Evolutionary conservation across 2,797 vertebrate genomes (phyloP), one percentile per base, ranked within the genome.

Genomic region (Scomberomorus guttatus): DNA sequence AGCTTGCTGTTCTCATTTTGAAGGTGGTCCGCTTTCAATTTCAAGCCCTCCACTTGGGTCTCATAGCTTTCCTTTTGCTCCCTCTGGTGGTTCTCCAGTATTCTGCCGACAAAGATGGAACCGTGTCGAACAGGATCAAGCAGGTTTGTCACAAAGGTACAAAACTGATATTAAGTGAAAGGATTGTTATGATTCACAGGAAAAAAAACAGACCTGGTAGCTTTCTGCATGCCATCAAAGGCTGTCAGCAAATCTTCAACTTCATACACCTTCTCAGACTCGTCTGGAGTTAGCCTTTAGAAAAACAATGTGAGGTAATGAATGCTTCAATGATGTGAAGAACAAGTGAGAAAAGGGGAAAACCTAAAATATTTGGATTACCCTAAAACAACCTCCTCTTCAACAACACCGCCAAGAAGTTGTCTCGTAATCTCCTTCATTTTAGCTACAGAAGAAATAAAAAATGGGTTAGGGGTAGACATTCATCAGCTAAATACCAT

Each of bases 181-280:
- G 17, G 14, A 63, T n/a, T 34, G 2, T 17, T 32, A 2, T 11
- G 2, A 18, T 9, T 55, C 62, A 60, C 0, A 27, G 58, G 20
- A 59, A 14, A 39, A 66, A 46, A 84, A 55, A 57, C 77, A 90
- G 15, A 99, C 98, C 97, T 97, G 61, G 95, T 96, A 17, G 97
- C 97, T 93, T 97, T 97, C 81, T 98, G 97, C 34, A 99, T 92
- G 18, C 95, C 94, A 73, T 97, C 97, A 0, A 98, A 97, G 52
- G 95, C 95, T 92, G 93, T 94, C 90, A 96, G 95, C 44, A 98
- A 85, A 64, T 99, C 97, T 77, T 96, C 97, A 55, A 96, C 94
- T 74, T 98, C 97, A 85, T 94, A 95, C 76, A 96, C 90, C 82
- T 96, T 95, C 29, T 97, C 96, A 71, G 96, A 79, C 72, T 96